Base-by-base conservation (phyloP, 1,140 invertebrate species). In the Lepidurus packardi region DNA sequence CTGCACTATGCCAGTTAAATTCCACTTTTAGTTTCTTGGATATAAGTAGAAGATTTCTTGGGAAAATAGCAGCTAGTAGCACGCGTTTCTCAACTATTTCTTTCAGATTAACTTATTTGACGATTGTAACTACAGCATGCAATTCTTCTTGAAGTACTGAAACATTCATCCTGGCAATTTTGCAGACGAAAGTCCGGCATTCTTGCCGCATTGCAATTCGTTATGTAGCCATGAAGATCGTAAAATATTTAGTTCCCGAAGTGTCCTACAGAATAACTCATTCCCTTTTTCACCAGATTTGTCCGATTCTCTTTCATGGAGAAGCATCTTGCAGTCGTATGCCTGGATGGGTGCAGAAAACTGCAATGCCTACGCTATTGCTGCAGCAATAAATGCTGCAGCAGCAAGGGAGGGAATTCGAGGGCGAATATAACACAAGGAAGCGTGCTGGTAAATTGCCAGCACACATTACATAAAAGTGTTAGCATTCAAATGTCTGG, bases 301-400 rank as follows among this genome's bases (percentile, higher is more conserved):
- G 53, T 4, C 21, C 53, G 16, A 13, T 65, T n/a, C 53, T 21
- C 21, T 21, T 65, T 65, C 53, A 65, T 21, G 53, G 21, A 4
- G 34, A 34, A 34, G 34, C 34, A 4, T 21, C 53, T 65, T 65
- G 53, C 53, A 65, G 53, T 21, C 16, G 16, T n/a, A 65, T 65
- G 21, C 16, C 16, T 65, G 16, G 53, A 21, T n/a, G 21, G 6
- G 53, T 65, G 53, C 21, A 65, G 53, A 21, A 65, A 65, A 65
- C 16, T n/a, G 53, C 53, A 65, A 65, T 65, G 53, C 53, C 53
- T 65, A 65, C 8, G 53, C 53, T 65, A 65, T 65, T 11, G 53
- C 53, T 65, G 53, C 53, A 65, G 53, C 53, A 65, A 65, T 65
- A 65, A 65, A 65, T 65, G 53, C 53, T 65, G 53, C 53, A 65